Conservation (phyloP, 2,888 invertebrate species). For the Eupsilia transversa region DNA sequence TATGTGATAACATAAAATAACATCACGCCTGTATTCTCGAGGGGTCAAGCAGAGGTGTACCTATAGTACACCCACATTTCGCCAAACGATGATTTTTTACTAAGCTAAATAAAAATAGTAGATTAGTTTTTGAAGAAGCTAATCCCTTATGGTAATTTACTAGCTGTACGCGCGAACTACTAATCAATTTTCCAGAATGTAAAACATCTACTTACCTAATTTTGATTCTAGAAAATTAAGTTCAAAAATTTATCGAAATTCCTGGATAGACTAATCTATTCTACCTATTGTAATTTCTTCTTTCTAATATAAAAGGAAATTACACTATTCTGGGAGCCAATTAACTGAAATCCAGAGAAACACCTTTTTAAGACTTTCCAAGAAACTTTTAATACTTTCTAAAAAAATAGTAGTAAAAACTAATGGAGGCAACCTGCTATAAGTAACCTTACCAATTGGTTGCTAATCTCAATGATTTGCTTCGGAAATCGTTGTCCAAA, state of each 20-base stretch:
- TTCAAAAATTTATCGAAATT: neutral
- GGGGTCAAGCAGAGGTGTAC: too few relatives aligned
- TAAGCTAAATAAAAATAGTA: neutral
- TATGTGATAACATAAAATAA: too few relatives aligned
- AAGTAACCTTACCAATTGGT: constrained; percentile 46
- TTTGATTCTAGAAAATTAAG: neutral
- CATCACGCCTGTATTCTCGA: too few relatives aligned
- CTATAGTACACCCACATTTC: too few relatives aligned
- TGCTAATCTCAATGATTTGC: constrained; percentile 58
- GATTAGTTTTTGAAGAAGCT: neutral
- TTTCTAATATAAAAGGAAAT: too few relatives aligned
- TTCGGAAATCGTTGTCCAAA: constrained; percentile 51
- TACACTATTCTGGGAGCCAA: neutral
- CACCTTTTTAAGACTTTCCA: neutral
- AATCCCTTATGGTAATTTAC: neutral
- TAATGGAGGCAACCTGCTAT: neutral
- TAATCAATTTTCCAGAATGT: neutral
- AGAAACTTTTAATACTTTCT: neutral
- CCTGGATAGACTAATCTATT: too few relatives aligned
- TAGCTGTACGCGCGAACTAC: neutral
- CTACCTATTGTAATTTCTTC: too few relatives aligned
- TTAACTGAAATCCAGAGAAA: neutral
- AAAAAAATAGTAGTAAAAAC: neutral
- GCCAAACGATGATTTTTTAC: neutral
- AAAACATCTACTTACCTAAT: too few relatives aligned